Base-by-base conservation (phyloP, 2,888 invertebrate genomes). In the Zele albiditarsus region DNA sequence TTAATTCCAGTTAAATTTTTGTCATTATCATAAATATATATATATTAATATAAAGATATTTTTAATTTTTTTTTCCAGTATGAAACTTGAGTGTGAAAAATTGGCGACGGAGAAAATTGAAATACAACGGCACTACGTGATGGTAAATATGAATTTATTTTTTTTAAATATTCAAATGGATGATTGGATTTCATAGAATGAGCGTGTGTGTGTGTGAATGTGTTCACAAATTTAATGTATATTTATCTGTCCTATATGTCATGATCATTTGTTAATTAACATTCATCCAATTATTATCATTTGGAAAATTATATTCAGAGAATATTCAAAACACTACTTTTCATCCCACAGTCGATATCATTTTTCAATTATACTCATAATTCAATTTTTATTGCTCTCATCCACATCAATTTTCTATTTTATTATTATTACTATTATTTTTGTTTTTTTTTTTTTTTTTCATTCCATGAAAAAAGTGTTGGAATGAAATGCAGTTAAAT, bases 1-100 rank as follows among this genome's bases (percentile, higher is more conserved):
- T n/a, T n/a, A n/a, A n/a, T n/a, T n/a, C n/a, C n/a, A n/a, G n/a
- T n/a, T n/a, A n/a, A n/a, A n/a, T n/a, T n/a, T n/a, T n/a, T n/a
- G n/a, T n/a, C n/a, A n/a, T n/a, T n/a, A n/a, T n/a, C n/a, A n/a
- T n/a, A n/a, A 14, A 2, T 25, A 16, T 46, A 23, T n/a, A 10
- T 27, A 46, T 27, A 31, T 31, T 25, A 1, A 25, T 23, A 65
- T 16, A 25, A 28, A 23, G 49, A 38, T 72, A 31, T 28, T 33
- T 57, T 75, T 77, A 74, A 71, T 77, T 78, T 46, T 80, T 63
- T 81, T 81, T 84, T 83, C 58, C 92, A 93, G 93, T 90, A 91
- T 96, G 90, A 95, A 96, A 91, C 92, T 95, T 91, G 96, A 96
- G 91, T 95, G 95, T 90, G 96, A 96, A 91, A 96, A 96, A 90